These are phyloP conservation scores for Tetramorium bicarinatum DNA, from an alignment of 2,888 invertebrate genomes.

Conservation along the genomic window DNA sequence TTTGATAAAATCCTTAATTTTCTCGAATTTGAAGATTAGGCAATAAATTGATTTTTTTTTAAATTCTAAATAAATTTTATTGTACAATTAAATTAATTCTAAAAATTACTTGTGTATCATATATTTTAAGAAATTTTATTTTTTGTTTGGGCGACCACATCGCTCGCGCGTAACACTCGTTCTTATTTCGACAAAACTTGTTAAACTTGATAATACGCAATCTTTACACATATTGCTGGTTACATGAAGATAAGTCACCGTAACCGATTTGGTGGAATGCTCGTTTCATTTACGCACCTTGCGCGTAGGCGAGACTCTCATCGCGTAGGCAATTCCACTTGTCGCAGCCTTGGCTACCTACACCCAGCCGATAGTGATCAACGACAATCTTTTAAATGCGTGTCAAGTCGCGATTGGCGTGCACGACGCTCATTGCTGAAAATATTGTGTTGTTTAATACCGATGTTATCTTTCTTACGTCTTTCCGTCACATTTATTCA, in stretches of 20 bases:
- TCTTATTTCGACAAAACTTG: neutral
- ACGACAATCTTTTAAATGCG: constrained; percentile 27
- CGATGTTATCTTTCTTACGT: neutral
- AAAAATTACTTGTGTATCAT: neutral
- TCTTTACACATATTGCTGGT: constrained; percentile 5
- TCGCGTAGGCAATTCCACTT: constrained; percentile 56
- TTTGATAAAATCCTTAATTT: neutral
- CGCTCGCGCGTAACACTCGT: neutral
- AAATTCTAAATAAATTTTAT: neutral
- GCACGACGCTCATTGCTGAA: neutral
- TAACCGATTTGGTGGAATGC: constrained; percentile 28
- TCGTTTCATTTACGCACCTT: constrained; percentile 34
- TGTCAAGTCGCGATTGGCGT: constrained; percentile 1
- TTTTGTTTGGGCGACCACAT: neutral
- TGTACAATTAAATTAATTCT: neutral
- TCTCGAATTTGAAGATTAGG: neutral
- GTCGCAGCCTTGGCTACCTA: constrained; percentile 63
- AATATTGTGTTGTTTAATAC: constrained; percentile 7
- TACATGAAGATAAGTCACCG: constrained; percentile 8
- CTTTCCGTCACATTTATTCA: neutral
- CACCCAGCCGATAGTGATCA: constrained; percentile 36
- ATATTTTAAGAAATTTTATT: neutral
- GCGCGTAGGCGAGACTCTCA: constrained; percentile 41
- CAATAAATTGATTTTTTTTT: neutral
- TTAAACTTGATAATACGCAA: constrained; percentile 3